Evolutionary conservation across 2,113 vertebrate species (phyloP).

Genomic region (Ciconia stormi): DNA sequence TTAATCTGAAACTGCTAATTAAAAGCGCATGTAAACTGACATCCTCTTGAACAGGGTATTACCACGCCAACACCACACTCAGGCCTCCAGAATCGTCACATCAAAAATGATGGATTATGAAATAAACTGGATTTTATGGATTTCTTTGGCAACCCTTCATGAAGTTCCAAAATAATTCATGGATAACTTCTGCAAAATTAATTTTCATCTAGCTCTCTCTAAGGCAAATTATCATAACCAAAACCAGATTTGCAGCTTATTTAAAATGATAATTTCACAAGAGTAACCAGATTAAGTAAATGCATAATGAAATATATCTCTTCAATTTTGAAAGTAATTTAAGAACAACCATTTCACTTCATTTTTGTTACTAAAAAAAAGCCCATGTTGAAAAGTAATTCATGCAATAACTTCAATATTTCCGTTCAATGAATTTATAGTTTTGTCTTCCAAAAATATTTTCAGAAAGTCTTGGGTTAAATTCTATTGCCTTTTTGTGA

Average conservation of each 20-base stretch:
- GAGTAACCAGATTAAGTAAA: not conserved
- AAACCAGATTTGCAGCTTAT: not conserved
- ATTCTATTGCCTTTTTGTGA: not conserved
- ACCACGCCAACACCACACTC: not conserved
- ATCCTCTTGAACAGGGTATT: not conserved
- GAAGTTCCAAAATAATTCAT: not conserved
- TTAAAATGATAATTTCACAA: not conserved
- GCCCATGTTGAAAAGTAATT: not conserved
- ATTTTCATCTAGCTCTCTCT: not conserved
- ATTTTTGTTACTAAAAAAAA: not conserved
- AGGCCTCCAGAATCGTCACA: not conserved
- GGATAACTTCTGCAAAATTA: not conserved
- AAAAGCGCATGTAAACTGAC: not conserved
- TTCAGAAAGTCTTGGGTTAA: not conserved
- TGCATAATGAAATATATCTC: not conserved
- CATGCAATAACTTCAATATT: not conserved
- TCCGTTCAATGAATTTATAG: not conserved
- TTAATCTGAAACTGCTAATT: not conserved
- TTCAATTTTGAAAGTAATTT: not conserved
- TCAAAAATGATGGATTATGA: not conserved
- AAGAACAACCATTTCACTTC: not conserved
- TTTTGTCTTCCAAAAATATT: not conserved
- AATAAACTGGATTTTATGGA: not conserved
- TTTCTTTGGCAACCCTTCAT: not conserved
- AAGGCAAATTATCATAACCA: not conserved